Conservation (phyloP, 2,113 vertebrate species). For the Sterna hirundo region DNA sequence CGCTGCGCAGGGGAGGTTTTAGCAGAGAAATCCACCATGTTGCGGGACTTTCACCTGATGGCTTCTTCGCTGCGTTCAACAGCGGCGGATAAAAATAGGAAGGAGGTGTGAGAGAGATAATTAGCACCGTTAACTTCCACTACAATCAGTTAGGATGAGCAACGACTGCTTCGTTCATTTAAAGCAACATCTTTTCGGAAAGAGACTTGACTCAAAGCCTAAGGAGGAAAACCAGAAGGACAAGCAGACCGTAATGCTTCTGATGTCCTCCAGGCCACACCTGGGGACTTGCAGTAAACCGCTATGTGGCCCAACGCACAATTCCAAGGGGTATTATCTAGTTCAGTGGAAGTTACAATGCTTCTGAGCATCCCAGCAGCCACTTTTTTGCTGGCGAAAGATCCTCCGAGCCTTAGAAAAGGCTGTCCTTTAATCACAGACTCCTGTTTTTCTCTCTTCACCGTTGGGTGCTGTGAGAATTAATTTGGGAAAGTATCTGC, state of each 20-base stretch:
- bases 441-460: neutral
- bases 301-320: fast-evolving
- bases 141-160: neutral
- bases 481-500: neutral
- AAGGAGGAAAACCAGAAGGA: neutral
- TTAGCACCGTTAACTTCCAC: neutral
- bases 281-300: neutral
- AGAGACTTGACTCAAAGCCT: neutral
- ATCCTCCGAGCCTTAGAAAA: neutral
- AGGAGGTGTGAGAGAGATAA: neutral
- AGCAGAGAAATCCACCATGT: neutral
- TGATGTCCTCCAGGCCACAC: neutral
- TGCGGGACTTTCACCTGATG: neutral
- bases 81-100: neutral
- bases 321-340: neutral
- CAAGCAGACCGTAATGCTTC: neutral
- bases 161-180: neutral
- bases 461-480: neutral
- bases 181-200: neutral
- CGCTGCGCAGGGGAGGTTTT: neutral
- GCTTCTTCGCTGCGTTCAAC: neutral
- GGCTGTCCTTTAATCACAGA: neutral
- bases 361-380: neutral
- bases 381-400: neutral
- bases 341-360: neutral